phyloP scores from a whole-genome alignment of 2,888 invertebrate species.

The Bombylius major region DNA sequence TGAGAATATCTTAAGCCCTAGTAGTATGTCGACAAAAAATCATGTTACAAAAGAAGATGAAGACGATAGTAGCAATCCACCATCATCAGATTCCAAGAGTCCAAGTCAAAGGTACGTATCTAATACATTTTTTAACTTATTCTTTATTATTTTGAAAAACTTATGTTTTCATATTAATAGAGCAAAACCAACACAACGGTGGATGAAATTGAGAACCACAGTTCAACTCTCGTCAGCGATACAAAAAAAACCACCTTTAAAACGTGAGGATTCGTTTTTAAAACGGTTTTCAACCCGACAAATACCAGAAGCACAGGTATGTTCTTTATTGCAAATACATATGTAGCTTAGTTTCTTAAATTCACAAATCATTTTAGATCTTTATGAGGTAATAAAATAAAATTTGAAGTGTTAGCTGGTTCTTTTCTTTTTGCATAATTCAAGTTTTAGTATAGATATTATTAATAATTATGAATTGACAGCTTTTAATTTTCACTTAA shows the following conservation, averaged over 20 bases:
- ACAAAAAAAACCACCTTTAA: constrained; percentile 80
- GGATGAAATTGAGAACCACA: constrained; percentile 91
- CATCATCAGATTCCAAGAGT: constrained; percentile 56
- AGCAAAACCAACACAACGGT: constrained; percentile 87
- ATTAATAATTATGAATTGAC: too few species aligned
- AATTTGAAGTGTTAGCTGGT: too few species aligned
- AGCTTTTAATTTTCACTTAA: too few species aligned
- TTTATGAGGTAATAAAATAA: too few species aligned
- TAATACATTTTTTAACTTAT: constrained; percentile 1
- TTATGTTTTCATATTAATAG: constrained; percentile 38
- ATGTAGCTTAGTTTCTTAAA: background rate
- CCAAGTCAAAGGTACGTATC: constrained; percentile 56
- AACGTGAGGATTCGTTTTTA: constrained; percentile 84
- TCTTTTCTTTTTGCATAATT: too few species aligned
- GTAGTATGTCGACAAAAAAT: constrained; percentile 23
- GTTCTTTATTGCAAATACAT: background rate
- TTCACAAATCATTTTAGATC: too few species aligned
- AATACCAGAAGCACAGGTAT: constrained; percentile 75
- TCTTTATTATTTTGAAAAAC: background rate
- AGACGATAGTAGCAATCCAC: constrained; percentile 56
- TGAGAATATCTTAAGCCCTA: constrained; percentile 14
- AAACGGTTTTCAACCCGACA: constrained; percentile 89
- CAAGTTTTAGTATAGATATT: too few species aligned
- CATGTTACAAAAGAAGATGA: constrained; percentile 58
- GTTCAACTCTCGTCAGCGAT: constrained; percentile 84